phyloP scores from a whole-genome alignment of 1,140 invertebrate species.

The Pseudomyrmex cubaensis region DNA sequence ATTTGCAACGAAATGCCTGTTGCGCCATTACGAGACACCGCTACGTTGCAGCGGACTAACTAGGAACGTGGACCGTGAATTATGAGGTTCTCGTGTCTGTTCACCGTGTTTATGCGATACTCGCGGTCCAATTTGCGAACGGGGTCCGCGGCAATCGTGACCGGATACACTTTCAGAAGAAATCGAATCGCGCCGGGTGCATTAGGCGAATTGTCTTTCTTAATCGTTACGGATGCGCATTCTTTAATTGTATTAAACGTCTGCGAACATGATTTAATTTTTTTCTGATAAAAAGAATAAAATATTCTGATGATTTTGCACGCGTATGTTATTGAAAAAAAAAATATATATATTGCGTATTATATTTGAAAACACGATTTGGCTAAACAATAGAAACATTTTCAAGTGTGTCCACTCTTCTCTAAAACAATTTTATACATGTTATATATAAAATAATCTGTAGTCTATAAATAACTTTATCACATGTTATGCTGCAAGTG shows the following conservation, averaged over 20 bases:
- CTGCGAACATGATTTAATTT: not conserved
- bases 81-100: not conserved
- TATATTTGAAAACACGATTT: too few species aligned
- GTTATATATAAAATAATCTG: too few species aligned
- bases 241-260: not conserved
- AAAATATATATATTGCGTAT: too few species aligned
- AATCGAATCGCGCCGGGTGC: not conserved
- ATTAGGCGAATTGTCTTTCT: slow-evolving; percentile 4
- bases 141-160: not conserved
- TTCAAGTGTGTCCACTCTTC: too few species aligned
- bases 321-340: too few species aligned
- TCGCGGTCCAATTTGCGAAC: not conserved
- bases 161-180: not conserved
- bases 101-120: not conserved
- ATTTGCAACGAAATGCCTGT: slow-evolving; percentile 64
- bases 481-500: too few species aligned
- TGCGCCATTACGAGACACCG: slow-evolving; percentile 46
- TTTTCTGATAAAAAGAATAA: too few species aligned
- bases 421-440: too few species aligned
- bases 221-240: not conserved
- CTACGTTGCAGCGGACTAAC: slow-evolving; percentile 7
- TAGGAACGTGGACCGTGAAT: slow-evolving; percentile 5
- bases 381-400: too few species aligned
- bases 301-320: too few species aligned
- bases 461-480: too few species aligned